A percentile compares a stretch with the other conserved stretches of the same genome.
Conservation (phyloP, 2,888 invertebrate species). For the Zaprionus lineosus region DNA sequence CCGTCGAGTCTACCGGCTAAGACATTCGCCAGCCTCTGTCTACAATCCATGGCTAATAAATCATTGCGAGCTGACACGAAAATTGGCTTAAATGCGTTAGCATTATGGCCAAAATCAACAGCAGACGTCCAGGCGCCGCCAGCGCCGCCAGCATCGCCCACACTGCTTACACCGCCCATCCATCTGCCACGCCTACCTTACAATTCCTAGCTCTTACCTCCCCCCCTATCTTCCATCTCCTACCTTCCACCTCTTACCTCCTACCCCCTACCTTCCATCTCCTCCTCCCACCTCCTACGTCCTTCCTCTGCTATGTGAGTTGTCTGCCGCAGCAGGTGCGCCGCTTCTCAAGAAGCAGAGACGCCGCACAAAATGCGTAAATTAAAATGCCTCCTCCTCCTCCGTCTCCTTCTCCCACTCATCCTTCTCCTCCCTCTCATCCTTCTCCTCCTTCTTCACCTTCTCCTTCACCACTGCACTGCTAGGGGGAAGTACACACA, state of each 20-base stretch:
- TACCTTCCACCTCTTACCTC: too few relatives aligned
- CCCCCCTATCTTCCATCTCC: too few relatives aligned
- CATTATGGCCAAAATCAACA: constrained; percentile 70
- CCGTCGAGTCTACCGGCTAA: constrained; percentile 9
- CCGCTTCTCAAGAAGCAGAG: constrained; percentile 55
- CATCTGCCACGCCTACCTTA: too few relatives aligned
- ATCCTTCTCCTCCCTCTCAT: too few relatives aligned
- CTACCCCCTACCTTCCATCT: too few relatives aligned
- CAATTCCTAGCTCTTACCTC: too few relatives aligned
- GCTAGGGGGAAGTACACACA: too few relatives aligned
- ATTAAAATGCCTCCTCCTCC: constrained; percentile 50
- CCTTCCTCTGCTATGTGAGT: neutral
- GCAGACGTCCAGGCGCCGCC: constrained; percentile 34
- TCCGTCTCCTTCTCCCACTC: neutral
- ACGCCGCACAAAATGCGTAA: constrained; percentile 50
- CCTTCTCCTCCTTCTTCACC: too few relatives aligned
- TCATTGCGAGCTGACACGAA: constrained; percentile 69
- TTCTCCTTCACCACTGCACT: too few relatives aligned
- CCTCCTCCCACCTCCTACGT: neutral
- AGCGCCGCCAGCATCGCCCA: neutral
- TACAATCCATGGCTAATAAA: constrained; percentile 62
- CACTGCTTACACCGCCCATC: too few relatives aligned
- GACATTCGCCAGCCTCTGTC: constrained; percentile 27
- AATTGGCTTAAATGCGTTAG: constrained; percentile 75
- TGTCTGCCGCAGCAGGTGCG: constrained; percentile 72